A percentile compares a stretch with the other conserved stretches of the same genome.
phyloP scores from a whole-genome alignment of 2,797 vertebrate species.

The Hylomyscus alleni region DNA sequence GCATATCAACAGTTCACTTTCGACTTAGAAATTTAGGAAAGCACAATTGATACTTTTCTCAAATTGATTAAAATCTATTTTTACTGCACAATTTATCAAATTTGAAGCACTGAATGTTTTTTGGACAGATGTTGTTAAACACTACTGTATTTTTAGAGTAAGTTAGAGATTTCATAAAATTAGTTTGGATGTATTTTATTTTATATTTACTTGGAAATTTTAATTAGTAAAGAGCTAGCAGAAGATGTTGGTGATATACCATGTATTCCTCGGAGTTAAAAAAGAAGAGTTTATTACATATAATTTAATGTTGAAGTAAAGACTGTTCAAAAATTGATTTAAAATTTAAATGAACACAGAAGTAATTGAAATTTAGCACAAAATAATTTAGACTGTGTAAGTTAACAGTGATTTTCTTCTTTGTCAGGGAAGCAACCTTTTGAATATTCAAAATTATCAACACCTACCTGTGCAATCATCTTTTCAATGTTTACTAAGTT shows the following conservation, averaged over 20 bases:
- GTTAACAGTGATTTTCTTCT: neutral
- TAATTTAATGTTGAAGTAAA: neutral
- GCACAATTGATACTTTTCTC: neutral
- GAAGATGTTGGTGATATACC: neutral
- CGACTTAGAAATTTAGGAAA: constrained; percentile 18
- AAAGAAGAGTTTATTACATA: neutral
- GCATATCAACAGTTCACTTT: neutral
- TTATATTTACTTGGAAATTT: constrained; percentile 33
- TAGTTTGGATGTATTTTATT: constrained; percentile 1
- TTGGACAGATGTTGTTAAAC: neutral
- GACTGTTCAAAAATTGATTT: neutral
- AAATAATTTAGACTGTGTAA: neutral
- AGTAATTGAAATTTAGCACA: neutral
- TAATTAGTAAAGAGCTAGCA: neutral
- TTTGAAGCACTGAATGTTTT: neutral
- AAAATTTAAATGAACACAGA: constrained; percentile 26
- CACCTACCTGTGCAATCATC: neutral
- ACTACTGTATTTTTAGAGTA: neutral
- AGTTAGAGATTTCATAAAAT: neutral
- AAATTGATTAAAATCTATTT: neutral
- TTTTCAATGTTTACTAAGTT: constrained; percentile 2
- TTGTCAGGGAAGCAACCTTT: neutral
- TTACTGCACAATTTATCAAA: neutral
- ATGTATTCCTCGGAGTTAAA: neutral
- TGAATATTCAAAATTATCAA: neutral